Base-by-base conservation (phyloP, 2,797 vertebrate genomes). In the Hippopotamyrus pictus region DNA sequence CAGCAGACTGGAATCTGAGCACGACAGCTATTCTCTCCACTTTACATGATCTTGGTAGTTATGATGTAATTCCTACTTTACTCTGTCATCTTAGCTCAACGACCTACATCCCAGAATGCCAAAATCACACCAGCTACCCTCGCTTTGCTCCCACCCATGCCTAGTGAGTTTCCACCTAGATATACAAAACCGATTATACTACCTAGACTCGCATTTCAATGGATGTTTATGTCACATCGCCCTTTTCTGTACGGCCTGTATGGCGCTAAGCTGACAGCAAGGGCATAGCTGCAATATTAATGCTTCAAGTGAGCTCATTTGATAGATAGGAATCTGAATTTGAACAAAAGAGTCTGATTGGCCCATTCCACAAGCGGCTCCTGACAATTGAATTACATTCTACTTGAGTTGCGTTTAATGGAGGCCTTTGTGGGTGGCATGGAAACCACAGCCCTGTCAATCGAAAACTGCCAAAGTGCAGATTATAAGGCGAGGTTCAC, bases 301-400 rank as follows among this genome's bases (percentile, higher is more conserved):
- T 19, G 84, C 22, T 37, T 86, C 84, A 29, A 53, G 22, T 48
- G 85, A 86, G 50, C 29, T 19, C 1, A 59, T 86, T 59, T 57
- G 33, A 86, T 86, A 57, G 85, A 86, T 37, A 29, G 53, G 50
- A 86, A 86, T 86, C 19, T 86, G 85, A 59, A 86, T 86, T 86
- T 86, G 53, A 59, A 86, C 51, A 86, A 86, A 86, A 57, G 85
- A 41, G 29, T 86, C 41, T 37, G 85, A 86, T 19, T 54, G 51
- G 53, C 51, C 85, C 17, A 22, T 57, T 54, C 29, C 29, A 17
- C 85, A 33, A 5, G 11, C 1, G 17, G 46, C 25, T 54, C 25
- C 25, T 86, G 85, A 57, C 17, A 86, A 50, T 17, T 54, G 50
- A 86, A 86, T 86, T 86, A 54, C 29, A 53, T 53, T 86, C 22